These are phyloP conservation scores for Aegotheles bennettii DNA, from an alignment of 2,113 vertebrate genomes.

Conservation along the genomic window DNA sequence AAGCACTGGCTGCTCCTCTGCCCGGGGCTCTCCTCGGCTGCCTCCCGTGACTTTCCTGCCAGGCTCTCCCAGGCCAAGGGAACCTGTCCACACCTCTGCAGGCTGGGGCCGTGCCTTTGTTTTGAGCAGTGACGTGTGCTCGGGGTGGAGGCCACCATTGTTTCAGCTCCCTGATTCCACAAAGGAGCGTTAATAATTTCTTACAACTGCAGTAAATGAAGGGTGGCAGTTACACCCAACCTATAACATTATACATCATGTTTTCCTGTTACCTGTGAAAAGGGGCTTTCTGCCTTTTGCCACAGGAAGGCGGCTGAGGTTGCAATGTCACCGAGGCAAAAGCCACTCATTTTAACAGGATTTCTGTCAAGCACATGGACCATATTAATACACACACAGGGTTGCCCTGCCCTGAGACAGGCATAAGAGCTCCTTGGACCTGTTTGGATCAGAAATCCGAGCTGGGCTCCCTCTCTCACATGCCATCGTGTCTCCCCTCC, in stretches of 20 bases:
- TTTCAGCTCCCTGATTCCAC: slow-evolving; percentile 28
- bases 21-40: not conserved
- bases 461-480: not conserved
- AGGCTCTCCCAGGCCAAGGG: slow-evolving; percentile 15
- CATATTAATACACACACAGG: not conserved
- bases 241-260: not conserved
- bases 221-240: slow-evolving; percentile 12
- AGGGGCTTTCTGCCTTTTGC: not conserved
- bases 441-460: not conserved
- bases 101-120: slow-evolving; percentile 20
- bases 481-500: not conserved
- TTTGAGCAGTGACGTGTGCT: slow-evolving; percentile 39
- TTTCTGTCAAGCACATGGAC: not conserved
- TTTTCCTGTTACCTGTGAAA: not conserved
- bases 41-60: slow-evolving; percentile 10
- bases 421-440: not conserved
- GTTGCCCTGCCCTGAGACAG: not conserved
- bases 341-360: not conserved
- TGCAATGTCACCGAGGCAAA: not conserved
- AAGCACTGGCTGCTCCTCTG: not conserved
- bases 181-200: slow-evolving; percentile 42
- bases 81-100: slow-evolving; percentile 46
- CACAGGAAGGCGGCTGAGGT: not conserved
- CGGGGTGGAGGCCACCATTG: slow-evolving; percentile 51
- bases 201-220: not conserved